Evolutionary conservation across 2,888 invertebrate genomes (phyloP).

Genomic region (Tethea ocularis): DNA sequence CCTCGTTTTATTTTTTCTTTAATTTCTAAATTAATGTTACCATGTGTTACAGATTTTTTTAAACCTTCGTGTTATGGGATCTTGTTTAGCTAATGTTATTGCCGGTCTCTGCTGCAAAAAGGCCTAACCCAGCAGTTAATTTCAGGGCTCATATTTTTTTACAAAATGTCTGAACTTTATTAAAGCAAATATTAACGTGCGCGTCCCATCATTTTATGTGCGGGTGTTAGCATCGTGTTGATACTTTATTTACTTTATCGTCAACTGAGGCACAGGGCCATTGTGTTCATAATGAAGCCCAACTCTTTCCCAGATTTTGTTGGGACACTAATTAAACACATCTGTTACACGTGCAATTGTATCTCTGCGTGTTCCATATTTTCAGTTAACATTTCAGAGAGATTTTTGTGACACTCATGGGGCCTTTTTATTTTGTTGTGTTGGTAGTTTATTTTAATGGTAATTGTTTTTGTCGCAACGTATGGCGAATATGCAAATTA

Average conservation of each 20-base stretch:
- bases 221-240: conserved; percentile 69
- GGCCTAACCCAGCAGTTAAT: conserved; percentile 70
- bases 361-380: conserved; percentile 60
- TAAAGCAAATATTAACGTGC: conserved; percentile 71
- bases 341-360: conserved; percentile 73
- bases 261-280: conserved; percentile 51
- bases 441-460: conserved; percentile 55
- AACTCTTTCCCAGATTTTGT: conserved; percentile 72
- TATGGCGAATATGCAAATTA: conserved; percentile 47
- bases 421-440: conserved; percentile 50
- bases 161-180: conserved; percentile 70
- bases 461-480: conserved; percentile 42
- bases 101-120: conserved; percentile 53
- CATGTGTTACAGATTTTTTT: conserved; percentile 66
- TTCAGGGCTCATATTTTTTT: conserved; percentile 63
- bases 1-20: conserved; percentile 58
- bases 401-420: conserved; percentile 51
- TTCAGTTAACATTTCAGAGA: conserved; percentile 54
- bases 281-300: conserved; percentile 71
- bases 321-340: conserved; percentile 80
- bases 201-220: conserved; percentile 63
- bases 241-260: conserved; percentile 79
- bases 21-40: conserved; percentile 66
- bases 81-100: conserved; percentile 64
- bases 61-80: conserved; percentile 57